Percentiles rank a stretch among this genome's conserved stretches.
Conservation (phyloP, 2,113 vertebrate species). For the Cygnus buccinator region DNA sequence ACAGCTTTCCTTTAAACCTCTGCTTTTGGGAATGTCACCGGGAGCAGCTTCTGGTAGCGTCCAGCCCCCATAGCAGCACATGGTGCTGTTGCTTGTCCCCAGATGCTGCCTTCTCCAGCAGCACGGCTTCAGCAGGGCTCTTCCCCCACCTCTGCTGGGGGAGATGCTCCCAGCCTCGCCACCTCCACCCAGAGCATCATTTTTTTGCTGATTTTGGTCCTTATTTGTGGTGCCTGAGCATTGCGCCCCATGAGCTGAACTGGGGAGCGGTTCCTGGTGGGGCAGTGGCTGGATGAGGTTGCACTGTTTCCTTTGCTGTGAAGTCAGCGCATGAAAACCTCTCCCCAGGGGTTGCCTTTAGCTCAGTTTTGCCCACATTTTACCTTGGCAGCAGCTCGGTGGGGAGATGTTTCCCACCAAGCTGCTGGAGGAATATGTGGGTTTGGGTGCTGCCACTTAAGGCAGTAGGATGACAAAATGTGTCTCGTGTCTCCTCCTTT, state of each 20-base stretch:
- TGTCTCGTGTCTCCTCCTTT: not conserved
- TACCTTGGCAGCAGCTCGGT: not conserved
- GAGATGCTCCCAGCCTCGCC: not conserved
- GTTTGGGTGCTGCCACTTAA: not conserved
- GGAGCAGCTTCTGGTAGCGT: not conserved
- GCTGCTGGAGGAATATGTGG: not conserved
- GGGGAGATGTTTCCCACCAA: not conserved
- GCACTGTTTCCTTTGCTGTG: not conserved
- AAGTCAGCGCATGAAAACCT: not conserved
- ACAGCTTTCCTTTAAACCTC: not conserved
- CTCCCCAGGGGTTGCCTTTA: not conserved
- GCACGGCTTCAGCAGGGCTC: not conserved
- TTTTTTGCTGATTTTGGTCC: not conserved
- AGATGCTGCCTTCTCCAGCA: not conserved
- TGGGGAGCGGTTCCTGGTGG: not conserved
- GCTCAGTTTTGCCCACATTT: not conserved
- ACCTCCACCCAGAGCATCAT: too few relatives aligned
- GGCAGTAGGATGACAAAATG: not conserved
- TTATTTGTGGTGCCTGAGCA: not conserved
- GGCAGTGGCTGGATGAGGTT: not conserved
- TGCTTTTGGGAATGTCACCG: not conserved
- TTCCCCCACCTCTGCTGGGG: fast-evolving
- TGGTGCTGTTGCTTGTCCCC: not conserved
- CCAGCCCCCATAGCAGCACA: not conserved
- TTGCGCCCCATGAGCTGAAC: not conserved